A percentile compares a stretch with the other conserved stretches of the same genome.
phyloP scores from a whole-genome alignment of 2,797 vertebrate genomes.

The Bradypodion pumilum region DNA sequence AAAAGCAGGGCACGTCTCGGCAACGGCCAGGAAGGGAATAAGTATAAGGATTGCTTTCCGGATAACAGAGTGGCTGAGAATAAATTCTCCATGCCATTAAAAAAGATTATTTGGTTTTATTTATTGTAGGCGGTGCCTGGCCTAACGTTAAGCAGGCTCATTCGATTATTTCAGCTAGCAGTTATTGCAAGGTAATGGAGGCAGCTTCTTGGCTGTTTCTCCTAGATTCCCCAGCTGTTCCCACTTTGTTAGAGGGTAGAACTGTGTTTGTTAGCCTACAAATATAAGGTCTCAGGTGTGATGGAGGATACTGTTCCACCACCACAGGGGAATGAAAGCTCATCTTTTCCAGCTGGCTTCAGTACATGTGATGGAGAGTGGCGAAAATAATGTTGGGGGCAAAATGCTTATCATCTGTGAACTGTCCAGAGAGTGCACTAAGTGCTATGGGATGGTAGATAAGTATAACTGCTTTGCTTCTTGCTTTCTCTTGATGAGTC shows the following conservation, averaged over 20 bases:
- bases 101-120: background rate
- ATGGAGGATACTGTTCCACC: background rate
- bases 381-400: no score
- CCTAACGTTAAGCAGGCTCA: background rate
- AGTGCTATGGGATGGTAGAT: no score
- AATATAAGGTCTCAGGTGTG: background rate
- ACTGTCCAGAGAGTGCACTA: no score
- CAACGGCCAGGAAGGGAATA: background rate
- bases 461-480: no score
- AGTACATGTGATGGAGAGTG: background rate
- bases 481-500: background rate
- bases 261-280: background rate
- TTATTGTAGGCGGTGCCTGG: background rate
- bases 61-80: slow-evolving; percentile 25
- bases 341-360: background rate
- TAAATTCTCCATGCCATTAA: accelerated
- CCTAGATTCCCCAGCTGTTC: background rate
- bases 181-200: background rate
- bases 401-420: no score
- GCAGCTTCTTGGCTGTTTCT: background rate
- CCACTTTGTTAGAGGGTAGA: background rate
- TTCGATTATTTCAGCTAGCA: background rate
- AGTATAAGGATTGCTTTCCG: slow-evolving; percentile 2
- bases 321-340: background rate
- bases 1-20: slow-evolving; percentile 33